Base-by-base conservation (phyloP, 2,797 vertebrate species). In the Alcedo atthis region DNA sequence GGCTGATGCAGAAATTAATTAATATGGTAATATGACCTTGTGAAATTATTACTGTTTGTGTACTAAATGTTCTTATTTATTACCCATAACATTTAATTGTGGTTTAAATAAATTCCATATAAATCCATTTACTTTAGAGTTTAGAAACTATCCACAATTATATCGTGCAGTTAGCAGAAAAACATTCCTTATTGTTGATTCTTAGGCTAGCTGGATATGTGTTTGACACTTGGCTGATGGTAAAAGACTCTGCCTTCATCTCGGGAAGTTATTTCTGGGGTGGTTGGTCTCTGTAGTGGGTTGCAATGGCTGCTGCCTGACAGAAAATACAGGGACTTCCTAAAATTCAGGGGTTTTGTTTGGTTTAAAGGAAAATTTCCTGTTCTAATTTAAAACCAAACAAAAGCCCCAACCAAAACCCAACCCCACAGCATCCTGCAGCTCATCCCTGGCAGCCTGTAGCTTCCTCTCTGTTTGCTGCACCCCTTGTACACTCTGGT, bases 61-160 rank as follows among this genome's bases (percentile, higher is more conserved):
- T 45, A 67, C 57, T 85, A 57, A 70, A 48, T 76, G 45, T 80
- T 90, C 80, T 88, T 88, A 74, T 90, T 92, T 85, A 74, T 90
- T 79, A 67, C 53, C 33, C 1, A 1, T 81, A 92, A 61, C 62
- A 57, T 74, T 87, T 95, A 91, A 73, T 74, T 88, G 70, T 58
- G 48, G 59, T 59, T 93, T 89, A 81, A 92, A 66, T 85, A 87
- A 76, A 81, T 92, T 82, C 69, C 37, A 28, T 59, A 40, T 40
- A 73, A 92, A 85, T 20, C 42, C 45, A 24, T 59, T 82, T 68
- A 26, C 54, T 51, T 66, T 32, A 53, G 45, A 62, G 57, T 78
- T 85, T 37, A 57, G 83, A 88, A 91, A 28, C 71, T 70, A 58
- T 74, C 25, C 48, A 68, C 32, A 35, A 13, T 53, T 74, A 66